Conservation (phyloP, 1,140 invertebrate genomes). For the Druon quercuslanigerum region DNA sequence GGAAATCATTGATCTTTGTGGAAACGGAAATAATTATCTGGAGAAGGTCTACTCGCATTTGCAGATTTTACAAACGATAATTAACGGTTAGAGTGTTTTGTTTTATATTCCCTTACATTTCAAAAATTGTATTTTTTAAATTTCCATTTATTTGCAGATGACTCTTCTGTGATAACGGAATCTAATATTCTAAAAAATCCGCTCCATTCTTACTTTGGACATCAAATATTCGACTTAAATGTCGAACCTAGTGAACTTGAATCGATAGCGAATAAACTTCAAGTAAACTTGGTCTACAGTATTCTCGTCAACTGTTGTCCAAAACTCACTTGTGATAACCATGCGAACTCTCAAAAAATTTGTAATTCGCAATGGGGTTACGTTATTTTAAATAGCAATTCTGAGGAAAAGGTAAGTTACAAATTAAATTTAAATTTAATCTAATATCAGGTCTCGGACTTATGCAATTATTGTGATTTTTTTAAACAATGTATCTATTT, state of each 20-base stretch:
- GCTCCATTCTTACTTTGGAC: conserved; percentile 71
- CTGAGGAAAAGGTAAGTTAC: conserved; percentile 42
- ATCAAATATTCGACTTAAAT: conserved; percentile 77
- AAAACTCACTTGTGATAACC: conserved; percentile 61
- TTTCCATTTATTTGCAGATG: conserved; percentile 39
- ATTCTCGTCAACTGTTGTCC: conserved; percentile 78
- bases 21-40: conserved; percentile 57
- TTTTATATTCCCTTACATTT: neutral
- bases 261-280: conserved; percentile 74
- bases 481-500: too few relatives aligned
- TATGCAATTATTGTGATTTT: too few relatives aligned
- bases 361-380: conserved; percentile 58
- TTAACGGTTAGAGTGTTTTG: conserved; percentile 37
- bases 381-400: conserved; percentile 61
- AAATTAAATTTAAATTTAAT: neutral
- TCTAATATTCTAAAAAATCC: conserved; percentile 59
- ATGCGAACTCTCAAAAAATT: conserved; percentile 50
- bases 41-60: conserved; percentile 57
- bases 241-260: conserved; percentile 77
- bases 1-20: conserved; percentile 51
- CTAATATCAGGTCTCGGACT: conserved; percentile 6
- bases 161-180: conserved; percentile 41
- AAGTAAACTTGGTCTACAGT: conserved; percentile 78
- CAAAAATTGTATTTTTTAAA: neutral
- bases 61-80: conserved; percentile 55